phyloP scores from a whole-genome alignment of 2,113 vertebrate genomes.

The Tyrannus savana region DNA sequence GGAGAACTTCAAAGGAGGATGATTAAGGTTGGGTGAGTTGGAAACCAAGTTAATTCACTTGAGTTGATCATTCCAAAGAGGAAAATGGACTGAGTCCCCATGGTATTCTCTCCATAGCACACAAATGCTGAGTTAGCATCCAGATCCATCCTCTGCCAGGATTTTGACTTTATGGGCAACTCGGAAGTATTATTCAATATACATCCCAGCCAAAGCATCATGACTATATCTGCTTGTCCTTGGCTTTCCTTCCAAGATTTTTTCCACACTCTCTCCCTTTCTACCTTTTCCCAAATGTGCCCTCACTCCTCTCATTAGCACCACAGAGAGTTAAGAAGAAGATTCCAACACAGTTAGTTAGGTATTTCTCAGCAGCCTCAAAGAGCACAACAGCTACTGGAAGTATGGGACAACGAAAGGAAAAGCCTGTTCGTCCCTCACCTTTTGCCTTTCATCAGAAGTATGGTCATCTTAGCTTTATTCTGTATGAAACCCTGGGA shows the following conservation, averaged over 20 bases:
- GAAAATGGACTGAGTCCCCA: not conserved
- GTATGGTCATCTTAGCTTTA: not conserved
- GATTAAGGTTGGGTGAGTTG: conserved; percentile 5
- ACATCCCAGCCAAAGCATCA: not conserved
- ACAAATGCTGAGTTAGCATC: conserved; percentile 31
- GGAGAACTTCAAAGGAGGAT: conserved; percentile 25
- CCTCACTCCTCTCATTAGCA: not conserved
- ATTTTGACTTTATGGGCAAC: conserved; percentile 19
- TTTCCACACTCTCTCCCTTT: not conserved
- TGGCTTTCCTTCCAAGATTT: conserved; percentile 23
- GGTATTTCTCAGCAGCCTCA: not conserved
- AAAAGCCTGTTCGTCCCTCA: not conserved
- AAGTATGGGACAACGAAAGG: not conserved
- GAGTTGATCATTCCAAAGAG: conserved; percentile 17
- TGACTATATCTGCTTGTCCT: conserved; percentile 16
- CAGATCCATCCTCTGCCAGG: conserved; percentile 6
- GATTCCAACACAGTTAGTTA: not conserved
- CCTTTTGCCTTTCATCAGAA: not conserved
- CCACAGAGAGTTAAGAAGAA: not conserved
- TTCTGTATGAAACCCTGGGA: not conserved
- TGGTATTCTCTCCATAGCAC: not conserved
- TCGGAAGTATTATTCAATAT: not conserved
- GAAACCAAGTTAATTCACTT: conserved; percentile 29
- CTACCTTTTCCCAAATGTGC: not conserved
- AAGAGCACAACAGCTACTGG: not conserved